Base-by-base conservation (phyloP, 2,113 vertebrate genomes). In the Protobothrops flavoviridis region DNA sequence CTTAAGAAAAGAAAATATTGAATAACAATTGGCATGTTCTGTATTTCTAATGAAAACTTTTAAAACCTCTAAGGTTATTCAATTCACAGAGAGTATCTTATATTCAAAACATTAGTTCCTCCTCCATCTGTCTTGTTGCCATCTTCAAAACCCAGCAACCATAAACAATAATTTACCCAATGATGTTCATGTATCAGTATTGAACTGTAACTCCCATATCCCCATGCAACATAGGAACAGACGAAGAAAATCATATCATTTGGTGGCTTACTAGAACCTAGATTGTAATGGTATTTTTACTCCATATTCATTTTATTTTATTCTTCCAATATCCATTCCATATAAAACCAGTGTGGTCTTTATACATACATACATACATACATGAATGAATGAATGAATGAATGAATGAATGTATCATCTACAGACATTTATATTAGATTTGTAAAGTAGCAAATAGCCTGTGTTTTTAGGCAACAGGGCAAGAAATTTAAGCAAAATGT, bases 1-100 rank as follows among this genome's bases (percentile, higher is more conserved):
- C 91, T 93, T 95, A 94, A 96, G 92, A 89, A 96, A 94, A 96
- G 89, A 8, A 39, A 81, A 81, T 81, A 69, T 64, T 91, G 93
- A 89, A 89, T 39, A 91, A 94, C 87, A 94, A 52, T n/a, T 17
- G 55, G 57, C 86, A 26, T 56, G 94, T 91, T 61, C 94, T 81
- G 90, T 90, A 90, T 50, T 88, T 92, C 43, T 91, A 93, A 92
- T 43, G 69, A 0, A 95, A 55, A 17, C 43, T 45, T 48, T 87
- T 26, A 52, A 92, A 95, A 94, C 26, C 92, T 94, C 11, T 55
- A 48, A 85, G 45, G 4, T 45, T 21, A n/a, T 15, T 9, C 52
- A 95, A 90, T 55, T 12, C 13, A 90, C 5, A 7, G 12, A 0
- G 86, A 1, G 0, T 59, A 8, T 4, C 2, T 15, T 4, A 87